Conservation (phyloP, 2,113 vertebrate genomes). For the Malaclemys terrapin region DNA sequence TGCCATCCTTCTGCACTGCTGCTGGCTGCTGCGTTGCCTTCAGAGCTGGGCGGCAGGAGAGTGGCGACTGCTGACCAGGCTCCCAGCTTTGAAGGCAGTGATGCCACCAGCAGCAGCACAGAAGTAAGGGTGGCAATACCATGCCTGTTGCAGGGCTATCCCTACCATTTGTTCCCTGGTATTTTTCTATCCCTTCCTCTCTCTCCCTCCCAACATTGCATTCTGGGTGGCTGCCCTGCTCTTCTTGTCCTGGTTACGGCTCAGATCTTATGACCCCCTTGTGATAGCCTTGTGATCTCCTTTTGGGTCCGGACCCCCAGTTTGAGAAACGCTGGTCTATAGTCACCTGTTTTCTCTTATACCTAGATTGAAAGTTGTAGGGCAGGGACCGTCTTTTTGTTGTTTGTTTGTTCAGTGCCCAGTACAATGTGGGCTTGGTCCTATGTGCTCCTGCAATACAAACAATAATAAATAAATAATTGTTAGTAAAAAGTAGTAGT, state of each 20-base stretch:
- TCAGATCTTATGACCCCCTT: not conserved
- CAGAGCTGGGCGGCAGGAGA: not conserved
- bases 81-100: too few species aligned
- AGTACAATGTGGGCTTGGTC: not conserved
- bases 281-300: too few species aligned
- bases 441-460: not conserved
- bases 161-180: not conserved
- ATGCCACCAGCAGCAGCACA: too few species aligned
- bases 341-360: not conserved
- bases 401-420: too few species aligned
- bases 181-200: not conserved
- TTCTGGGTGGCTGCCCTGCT: not conserved
- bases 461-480: not conserved
- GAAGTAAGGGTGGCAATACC: too few species aligned
- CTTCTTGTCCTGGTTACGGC: not conserved
- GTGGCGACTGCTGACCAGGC: too few species aligned
- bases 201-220: too few species aligned
- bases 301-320: not conserved
- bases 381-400: not conserved
- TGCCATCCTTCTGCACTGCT: not conserved
- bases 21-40: not conserved
- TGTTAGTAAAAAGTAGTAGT: not conserved
- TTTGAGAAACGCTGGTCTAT: not conserved
- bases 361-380: not conserved
- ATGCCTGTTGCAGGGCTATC: too few species aligned